Conservation (phyloP, 2,888 invertebrate species). For the Chesias legatella region DNA sequence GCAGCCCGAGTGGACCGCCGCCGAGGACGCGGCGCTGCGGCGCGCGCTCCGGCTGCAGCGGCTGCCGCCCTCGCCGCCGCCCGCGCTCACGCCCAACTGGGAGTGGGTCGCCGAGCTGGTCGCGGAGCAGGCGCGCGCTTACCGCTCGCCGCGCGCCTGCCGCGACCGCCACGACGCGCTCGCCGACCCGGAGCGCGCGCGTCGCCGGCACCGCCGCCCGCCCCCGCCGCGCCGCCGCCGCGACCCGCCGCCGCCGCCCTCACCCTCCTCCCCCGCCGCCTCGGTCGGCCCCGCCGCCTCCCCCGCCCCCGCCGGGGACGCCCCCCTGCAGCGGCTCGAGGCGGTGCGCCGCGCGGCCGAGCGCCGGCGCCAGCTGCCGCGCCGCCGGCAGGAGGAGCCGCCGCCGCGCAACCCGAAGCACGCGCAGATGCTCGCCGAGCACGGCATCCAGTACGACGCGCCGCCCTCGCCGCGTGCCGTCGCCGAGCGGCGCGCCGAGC, state of each 20-base stretch:
- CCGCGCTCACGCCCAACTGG: conserved; percentile 97
- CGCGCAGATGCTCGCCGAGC: conserved; percentile 89
- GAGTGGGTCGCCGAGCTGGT: conserved; percentile 96
- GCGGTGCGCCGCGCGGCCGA: conserved; percentile 87
- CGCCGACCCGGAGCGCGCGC: conserved; percentile 92
- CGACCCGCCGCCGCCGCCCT: conserved; percentile 80
- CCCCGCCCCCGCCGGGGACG: conserved; percentile 69
- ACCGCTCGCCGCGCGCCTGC: conserved; percentile 95
- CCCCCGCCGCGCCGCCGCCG: conserved; percentile 84
- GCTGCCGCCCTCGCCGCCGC: conserved; percentile 81
- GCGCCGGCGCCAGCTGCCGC: conserved; percentile 87
- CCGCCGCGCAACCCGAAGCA: conserved; percentile 90
- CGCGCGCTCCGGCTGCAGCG: conserved; percentile 88
- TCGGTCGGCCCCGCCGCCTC: conserved; percentile 83
- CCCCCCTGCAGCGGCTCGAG: conserved; percentile 82
- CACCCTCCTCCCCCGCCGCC: no score
- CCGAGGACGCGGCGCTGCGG: conserved; percentile 94
- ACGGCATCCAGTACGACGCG: conserved; percentile 91
- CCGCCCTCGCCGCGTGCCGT: conserved; percentile 92
- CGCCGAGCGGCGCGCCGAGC: conserved; percentile 89
- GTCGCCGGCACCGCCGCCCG: conserved; percentile 91
- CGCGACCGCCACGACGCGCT: conserved; percentile 93
- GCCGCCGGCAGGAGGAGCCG: conserved; percentile 85
- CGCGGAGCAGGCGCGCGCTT: conserved; percentile 90
- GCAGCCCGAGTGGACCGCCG: conserved; percentile 93